A percentile compares a stretch with the other conserved stretches of the same genome.
Conservation (phyloP, 2,797 vertebrate species). For the Silurus lanzhouensis region DNA sequence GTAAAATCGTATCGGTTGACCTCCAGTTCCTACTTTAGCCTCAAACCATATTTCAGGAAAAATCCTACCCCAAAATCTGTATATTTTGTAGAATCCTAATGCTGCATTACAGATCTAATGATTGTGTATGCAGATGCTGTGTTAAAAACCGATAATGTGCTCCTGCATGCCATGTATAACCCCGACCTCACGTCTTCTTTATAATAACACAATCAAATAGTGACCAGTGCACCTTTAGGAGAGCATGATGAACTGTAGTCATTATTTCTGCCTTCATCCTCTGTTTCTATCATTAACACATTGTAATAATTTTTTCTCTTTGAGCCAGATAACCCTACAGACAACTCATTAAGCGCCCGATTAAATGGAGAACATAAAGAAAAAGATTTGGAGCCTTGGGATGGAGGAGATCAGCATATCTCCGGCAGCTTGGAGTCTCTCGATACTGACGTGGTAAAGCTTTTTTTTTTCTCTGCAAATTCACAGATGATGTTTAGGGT, state of each 20-base stretch:
- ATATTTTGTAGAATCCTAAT: neutral
- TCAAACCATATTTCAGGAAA: neutral
- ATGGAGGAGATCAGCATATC: conserved; percentile 87
- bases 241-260: neutral
- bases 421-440: conserved; percentile 91
- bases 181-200: neutral
- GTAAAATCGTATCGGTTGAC: too few relatives aligned
- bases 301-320: conserved; percentile 34
- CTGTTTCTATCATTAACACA: neutral
- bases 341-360: conserved; percentile 86
- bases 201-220: neutral
- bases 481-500: neutral
- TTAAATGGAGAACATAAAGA: conserved; percentile 98
- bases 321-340: conserved; percentile 91
- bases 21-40: too few relatives aligned
- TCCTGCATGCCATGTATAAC: neutral
- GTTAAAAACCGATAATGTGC: too few relatives aligned
- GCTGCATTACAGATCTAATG: neutral
- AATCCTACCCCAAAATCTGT: neutral
- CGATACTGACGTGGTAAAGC: conserved; percentile 92
- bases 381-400: conserved; percentile 97
- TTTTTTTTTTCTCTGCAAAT: neutral
- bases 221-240: neutral
- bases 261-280: neutral
- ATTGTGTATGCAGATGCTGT: too few relatives aligned